These are phyloP conservation scores for Carapus acus DNA, from an alignment of 2,797 vertebrate species.

Conservation along the genomic window DNA sequence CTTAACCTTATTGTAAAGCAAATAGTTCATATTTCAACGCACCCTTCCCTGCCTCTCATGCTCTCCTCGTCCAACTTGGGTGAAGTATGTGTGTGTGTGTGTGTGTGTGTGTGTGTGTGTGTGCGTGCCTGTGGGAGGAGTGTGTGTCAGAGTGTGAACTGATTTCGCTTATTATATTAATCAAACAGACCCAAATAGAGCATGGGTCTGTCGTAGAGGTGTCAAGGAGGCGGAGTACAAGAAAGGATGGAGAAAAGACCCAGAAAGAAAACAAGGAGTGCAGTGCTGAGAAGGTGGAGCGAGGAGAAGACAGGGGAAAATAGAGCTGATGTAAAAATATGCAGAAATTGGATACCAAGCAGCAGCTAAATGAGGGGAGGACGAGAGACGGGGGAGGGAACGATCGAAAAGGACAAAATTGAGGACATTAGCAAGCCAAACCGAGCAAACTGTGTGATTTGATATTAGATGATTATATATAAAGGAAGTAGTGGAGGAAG, in stretches of 20 bases:
- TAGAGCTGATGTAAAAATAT: constrained; percentile 9
- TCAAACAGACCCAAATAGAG: constrained; percentile 32
- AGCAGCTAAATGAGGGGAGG: constrained; percentile 17
- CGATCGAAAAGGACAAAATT: too few species aligned
- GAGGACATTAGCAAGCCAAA: too few species aligned
- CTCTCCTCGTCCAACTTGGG: not conserved
- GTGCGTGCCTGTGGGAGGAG: not conserved
- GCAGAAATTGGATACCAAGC: too few species aligned
- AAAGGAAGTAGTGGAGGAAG: constrained; percentile 3
- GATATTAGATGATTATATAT: too few species aligned
- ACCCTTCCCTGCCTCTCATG: too few species aligned
- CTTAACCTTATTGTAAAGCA: constrained; percentile 70
- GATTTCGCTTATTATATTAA: constrained; percentile 27
- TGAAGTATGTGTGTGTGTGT: constrained; percentile 1
- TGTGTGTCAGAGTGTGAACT: constrained; percentile 5
- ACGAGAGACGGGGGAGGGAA: constrained; percentile 8
- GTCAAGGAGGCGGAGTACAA: constrained; percentile 19
- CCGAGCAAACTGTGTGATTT: too few species aligned
- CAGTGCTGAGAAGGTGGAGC: not conserved
- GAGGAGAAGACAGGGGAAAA: not conserved
- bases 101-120: constrained; percentile 1
- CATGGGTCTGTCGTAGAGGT: constrained; percentile 24
- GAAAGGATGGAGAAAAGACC: not conserved
- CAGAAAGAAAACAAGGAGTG: not conserved
- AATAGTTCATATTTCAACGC: constrained; percentile 65